Evolutionary conservation across 2,113 vertebrate species (phyloP), one percentile per base, ranked within the genome.

Genomic region (Vulpes lagopus): DNA sequence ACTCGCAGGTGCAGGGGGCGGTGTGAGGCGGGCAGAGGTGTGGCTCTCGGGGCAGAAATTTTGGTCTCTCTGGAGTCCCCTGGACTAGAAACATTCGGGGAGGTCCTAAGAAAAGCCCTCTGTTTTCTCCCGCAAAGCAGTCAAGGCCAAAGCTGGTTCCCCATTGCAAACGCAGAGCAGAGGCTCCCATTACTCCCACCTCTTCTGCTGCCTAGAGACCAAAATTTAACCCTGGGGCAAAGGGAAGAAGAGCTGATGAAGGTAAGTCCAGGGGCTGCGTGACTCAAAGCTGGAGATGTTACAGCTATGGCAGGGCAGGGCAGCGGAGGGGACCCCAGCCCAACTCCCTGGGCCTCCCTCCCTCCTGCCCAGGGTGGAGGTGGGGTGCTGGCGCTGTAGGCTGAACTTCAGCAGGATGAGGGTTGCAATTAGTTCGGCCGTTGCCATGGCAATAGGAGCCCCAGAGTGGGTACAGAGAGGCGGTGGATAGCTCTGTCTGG

Each of bases 401-500:
- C 97, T 96, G 84, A 97, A 97, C 96, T 96, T 91, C 82, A 88
- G 96, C 62, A 59, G 97, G 80, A 95, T 89, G 69, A 98, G 88
- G 97, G 96, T 9, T 97, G 97, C 96, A 98, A 98, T 98, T 98
- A 98, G 87, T 94, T 94, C 12, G 60, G 87, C 97, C 57, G 57
- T 98, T 96, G 88, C 94, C 96, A 80, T 93, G 95, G 97, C 62
- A 96, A 97, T 7, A 76, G 92, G 80, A 97, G 96, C 96, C 98
- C 96, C 89, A 87, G 95, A 97, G 92, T 82, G 97, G 95, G 67
- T 97, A 96, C 90, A 88, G 83, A 84, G 97, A 94, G 95, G 97
- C 96, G 96, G 97, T 97, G 96, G 96, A 92, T 89, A 88, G 97
- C 82, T 97, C 97, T 93, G 97, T 97, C 96, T 97, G 92, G 96